Base-by-base conservation (phyloP, 2,888 invertebrate species). In the Phengaris alcon region DNA sequence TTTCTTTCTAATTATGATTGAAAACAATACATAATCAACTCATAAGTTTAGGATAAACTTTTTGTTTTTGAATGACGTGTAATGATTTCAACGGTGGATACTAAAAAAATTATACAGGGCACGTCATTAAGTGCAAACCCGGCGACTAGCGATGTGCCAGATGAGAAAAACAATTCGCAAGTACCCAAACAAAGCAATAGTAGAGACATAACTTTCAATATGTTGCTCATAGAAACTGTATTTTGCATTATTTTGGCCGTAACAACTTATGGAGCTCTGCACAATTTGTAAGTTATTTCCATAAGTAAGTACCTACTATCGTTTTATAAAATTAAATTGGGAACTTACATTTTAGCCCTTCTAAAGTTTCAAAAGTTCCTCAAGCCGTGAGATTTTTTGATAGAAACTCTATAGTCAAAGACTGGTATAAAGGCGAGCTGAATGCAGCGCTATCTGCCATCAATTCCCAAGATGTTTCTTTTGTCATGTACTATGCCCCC, bases 401-500 rank as follows among this genome's bases (percentile, higher is more conserved):
- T 77, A 87, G 93, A 77, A 94, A 94, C 76, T 96, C 97, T 0
- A 81, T 95, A 57, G 95, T 98, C 2, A 93, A 94, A 74, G 98
- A 98, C 88, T 97, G 96, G 94, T 97, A 96, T 80, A 94, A 94
- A 82, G 98, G 98, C 2, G 95, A 97, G 82, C 90, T 98, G 70
- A 94, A 94, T 73, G 93, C 94, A 79, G 95, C 97, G 51, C 90
- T 95, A 13, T 89, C 94, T 13, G 87, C 94, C 77, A 94, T 96
- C 0, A 91, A 95, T 6, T 86, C 93, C 55, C 95, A 95, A 3
- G 98, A 98, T 87, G 90, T 98, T 6, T 95, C 97, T 57, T 96
- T 98, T 88, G 95, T 98, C 46, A 97, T 98, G 96, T 98, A 97
- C 87, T 98, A 99, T 92, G 98, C 98, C 9, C 98, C 98, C 0